Evolutionary conservation across 2,888 invertebrate genomes (phyloP), one percentile per base, ranked within the genome.

Genomic region (Lepetodrilus schrolli): DNA sequence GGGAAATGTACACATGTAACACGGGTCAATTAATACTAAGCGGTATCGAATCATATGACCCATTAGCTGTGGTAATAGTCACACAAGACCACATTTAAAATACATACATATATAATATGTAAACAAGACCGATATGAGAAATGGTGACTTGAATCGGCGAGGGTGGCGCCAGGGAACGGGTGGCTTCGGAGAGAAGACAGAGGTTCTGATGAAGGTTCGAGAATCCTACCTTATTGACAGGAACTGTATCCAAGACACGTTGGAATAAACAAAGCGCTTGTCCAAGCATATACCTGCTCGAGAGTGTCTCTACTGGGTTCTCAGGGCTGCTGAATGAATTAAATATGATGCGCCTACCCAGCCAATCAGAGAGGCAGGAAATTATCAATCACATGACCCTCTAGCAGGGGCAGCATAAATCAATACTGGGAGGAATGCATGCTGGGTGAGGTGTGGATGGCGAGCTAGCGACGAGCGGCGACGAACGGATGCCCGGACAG

Each of bases 91-190:
- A 58, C 58, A 58, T 58, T 58, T 58, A 58, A 58, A 30, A 58
- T 30, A 58, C 58, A 58, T 58, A 58, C 58, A 58, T 58, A n/a
- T n/a, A 58, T 58, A 58, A 58, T 58, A 58, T 58, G 58, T 58
- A 58, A 58, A 58, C 58, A 58, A 58, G 58, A 26, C 30, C 30
- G 43, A 43, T 17, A 43, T 43, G n/a, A 43, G n/a, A 43, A 17
- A 43, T 17, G 17, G 43, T 43, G 43, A 17, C 43, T 17, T 17
- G 17, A 17, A 43, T 43, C 17, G 13, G 43, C 17, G 43, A 43
- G 43, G 43, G 17, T 43, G 43, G 43, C 43, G 1, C 43, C n/a
- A 10, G 43, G n/a, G 13, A 17, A 17, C 8, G 43, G 43, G 43
- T 43, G 43, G 43, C 43, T 43, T 7, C 3, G 17, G 4, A 4